Evolutionary conservation across 2,888 invertebrate species (phyloP), one percentile per base, ranked within the genome.

Genomic region (Ophion ellenae): DNA sequence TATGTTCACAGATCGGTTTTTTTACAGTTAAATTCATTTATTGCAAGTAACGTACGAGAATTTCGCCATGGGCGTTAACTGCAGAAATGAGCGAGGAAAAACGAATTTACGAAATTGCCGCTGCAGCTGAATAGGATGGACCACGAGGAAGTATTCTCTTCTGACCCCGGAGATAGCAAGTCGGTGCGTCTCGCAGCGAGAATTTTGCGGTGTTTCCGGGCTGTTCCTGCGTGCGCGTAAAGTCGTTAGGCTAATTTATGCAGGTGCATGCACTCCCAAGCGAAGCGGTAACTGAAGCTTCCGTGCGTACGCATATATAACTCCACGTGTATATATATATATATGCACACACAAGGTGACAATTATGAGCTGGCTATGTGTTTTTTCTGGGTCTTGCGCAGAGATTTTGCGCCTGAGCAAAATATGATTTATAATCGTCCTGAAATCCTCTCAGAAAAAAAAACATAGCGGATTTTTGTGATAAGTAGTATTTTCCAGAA

Each of bases 221-320:
- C 63, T 57, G 67, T 64, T 53, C 70, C 70, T 81, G 81, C 73
- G 73, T 78, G 66, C 66, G 67, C 79, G 75, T 82, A 89, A 88
- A 87, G 88, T 90, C 87, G 86, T 89, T 89, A 90, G 76, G 88
- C 81, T 90, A 90, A 90, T 90, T 85, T 89, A 90, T 89, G 87
- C 88, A 78, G 85, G 77, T 84, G 86, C 85, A 85, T 77, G 79
- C 57, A 77, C 75, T 81, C 59, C n/a, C 24, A 28, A 73, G 69
- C 81, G 66, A 81, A 83, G 59, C 80, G 47, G 40, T 59, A 64
- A 57, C n/a, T 45, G 63, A 73, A 36, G 75, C 24, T 32, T 80
- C 64, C 66, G 69, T 81, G 76, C 76, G 40, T 10, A 67, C 59
- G 59, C 47, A 71, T 59, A 69, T 67, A 77, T 61, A 69, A 83